These are phyloP conservation scores for Ennomos quercinarius DNA, from an alignment of 2,888 invertebrate genomes.

Conservation along the genomic window DNA sequence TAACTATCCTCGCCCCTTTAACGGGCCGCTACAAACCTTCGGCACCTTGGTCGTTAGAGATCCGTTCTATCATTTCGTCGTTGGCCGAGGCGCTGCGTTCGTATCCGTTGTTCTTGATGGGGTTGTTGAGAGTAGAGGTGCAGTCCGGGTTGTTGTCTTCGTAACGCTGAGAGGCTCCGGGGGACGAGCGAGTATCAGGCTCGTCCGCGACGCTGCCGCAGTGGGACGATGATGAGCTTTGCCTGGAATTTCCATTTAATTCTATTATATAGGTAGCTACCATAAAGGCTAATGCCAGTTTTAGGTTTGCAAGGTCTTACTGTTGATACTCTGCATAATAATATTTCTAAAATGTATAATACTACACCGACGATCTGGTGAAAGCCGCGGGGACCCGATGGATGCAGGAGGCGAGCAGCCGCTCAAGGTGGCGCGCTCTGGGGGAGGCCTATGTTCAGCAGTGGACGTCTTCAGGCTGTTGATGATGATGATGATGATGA, in stretches of 20 bases:
- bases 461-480: too few species aligned
- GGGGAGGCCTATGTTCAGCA: too few species aligned
- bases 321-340: too few species aligned
- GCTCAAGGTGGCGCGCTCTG: too few species aligned
- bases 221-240: conserved; percentile 83
- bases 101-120: conserved; percentile 83
- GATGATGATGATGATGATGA: too few species aligned
- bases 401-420: too few species aligned
- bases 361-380: too few species aligned
- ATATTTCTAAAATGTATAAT: too few species aligned
- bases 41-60: conserved; percentile 80
- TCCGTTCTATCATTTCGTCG: conserved; percentile 79
- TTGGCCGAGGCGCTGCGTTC: conserved; percentile 76
- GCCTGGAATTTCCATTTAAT: conserved; percentile 60
- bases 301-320: too few species aligned
- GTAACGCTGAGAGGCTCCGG: conserved; percentile 78
- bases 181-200: conserved; percentile 82
- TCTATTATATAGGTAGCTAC: too few species aligned
- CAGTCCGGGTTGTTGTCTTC: conserved; percentile 77
- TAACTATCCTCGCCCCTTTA: conserved; percentile 34
- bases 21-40: conserved; percentile 67
- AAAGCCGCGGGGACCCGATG: too few species aligned
- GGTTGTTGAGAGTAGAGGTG: conserved; percentile 76
- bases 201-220: conserved; percentile 81
- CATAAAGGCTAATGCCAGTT: too few species aligned